A percentile compares a stretch with the other conserved stretches of the same genome.
These are phyloP conservation scores for Chaetops frenatus DNA, from an alignment of 2,113 vertebrate species.

Conservation along the genomic window DNA sequence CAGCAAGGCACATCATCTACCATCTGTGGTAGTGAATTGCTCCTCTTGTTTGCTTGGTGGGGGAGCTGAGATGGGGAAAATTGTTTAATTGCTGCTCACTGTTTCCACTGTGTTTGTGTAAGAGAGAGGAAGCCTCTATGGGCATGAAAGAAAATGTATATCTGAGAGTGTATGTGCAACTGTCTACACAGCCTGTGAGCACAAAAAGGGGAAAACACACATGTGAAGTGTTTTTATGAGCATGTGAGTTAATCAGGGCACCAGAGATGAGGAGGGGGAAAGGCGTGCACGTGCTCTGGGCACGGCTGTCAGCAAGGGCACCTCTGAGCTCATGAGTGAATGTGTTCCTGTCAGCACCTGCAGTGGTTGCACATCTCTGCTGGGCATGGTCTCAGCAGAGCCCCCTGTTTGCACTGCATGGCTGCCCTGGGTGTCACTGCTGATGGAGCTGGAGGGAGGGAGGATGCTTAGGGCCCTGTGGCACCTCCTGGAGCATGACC, in stretches of 20 bases:
- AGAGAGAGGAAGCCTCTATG: neutral
- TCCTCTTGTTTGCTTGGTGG: constrained; percentile 13
- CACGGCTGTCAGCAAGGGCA: fast-evolving
- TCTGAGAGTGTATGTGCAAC: neutral
- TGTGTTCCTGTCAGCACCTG: neutral
- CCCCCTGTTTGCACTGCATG: fast-evolving
- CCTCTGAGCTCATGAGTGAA: fast-evolving
- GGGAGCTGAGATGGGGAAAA: constrained; percentile 22
- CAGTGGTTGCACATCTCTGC: neutral
- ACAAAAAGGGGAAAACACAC: neutral
- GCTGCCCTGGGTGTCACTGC: neutral
- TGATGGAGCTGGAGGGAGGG: neutral
- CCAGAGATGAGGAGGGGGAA: neutral
- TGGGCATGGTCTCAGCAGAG: neutral
- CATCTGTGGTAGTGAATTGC: constrained; percentile 23
- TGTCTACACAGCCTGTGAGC: neutral
- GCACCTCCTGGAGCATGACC: neutral
- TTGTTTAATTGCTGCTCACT: constrained; percentile 30
- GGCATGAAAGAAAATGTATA: neutral
- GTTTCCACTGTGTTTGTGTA: neutral
- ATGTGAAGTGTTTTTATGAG: neutral
- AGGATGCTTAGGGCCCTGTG: neutral
- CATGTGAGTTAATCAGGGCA: neutral
- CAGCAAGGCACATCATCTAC: constrained; percentile 25
- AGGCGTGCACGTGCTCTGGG: fast-evolving